Percentiles rank a stretch among this genome's conserved stretches.
phyloP scores from a whole-genome alignment of 2,888 invertebrate genomes.

The Incurvaria masculella region DNA sequence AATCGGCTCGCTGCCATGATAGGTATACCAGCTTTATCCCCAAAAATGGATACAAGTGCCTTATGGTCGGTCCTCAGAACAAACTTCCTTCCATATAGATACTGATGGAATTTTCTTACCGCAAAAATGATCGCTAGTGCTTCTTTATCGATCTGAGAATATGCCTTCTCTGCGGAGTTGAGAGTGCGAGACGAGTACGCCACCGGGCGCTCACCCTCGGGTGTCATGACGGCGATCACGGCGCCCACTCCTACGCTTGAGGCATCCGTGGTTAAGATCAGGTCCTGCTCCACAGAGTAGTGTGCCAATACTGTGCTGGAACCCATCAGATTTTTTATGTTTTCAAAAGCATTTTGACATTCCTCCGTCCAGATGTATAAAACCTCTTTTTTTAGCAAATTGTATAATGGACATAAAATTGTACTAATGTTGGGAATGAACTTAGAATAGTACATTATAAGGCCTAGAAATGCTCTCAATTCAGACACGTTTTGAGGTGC shows the following conservation, averaged over 20 bases:
- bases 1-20: slow-evolving; percentile 11
- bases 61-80: slow-evolving; percentile 8
- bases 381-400: too few relatives aligned
- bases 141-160: slow-evolving; percentile 14
- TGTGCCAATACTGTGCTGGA: too few relatives aligned
- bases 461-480: too few relatives aligned
- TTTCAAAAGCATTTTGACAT: too few relatives aligned
- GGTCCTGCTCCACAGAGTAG: too few relatives aligned
- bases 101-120: slow-evolving; percentile 6
- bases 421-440: too few relatives aligned
- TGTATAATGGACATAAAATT: too few relatives aligned
- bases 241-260: not conserved
- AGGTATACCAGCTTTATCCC: slow-evolving; percentile 10
- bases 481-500: too few relatives aligned
- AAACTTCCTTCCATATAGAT: slow-evolving; percentile 7
- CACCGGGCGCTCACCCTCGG: slow-evolving; percentile 9
- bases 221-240: slow-evolving; percentile 2
- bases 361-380: too few relatives aligned
- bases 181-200: slow-evolving; percentile 12
- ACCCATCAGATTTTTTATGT: too few relatives aligned
- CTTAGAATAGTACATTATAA: too few relatives aligned
- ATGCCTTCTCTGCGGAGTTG: slow-evolving; percentile 10
- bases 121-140: slow-evolving; percentile 11
- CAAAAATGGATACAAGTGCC: slow-evolving; percentile 12
- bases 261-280: not conserved